Conservation (phyloP, 2,888 invertebrate species). For the Dermolepida albohirtum region DNA sequence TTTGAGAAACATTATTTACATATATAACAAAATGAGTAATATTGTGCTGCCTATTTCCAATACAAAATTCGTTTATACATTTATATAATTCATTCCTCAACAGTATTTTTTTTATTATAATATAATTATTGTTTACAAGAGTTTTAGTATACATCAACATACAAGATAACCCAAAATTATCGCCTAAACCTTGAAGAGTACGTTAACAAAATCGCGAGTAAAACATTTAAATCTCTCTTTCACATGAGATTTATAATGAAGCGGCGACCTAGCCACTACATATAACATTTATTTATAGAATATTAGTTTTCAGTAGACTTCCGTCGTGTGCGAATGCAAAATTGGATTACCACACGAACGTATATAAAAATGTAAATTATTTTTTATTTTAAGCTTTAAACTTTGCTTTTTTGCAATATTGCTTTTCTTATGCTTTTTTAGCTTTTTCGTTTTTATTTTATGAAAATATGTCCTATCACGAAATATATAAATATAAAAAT, state of each 20-base stretch:
- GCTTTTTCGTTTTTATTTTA: too few species aligned
- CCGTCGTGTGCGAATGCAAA: conserved; percentile 35
- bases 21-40: too few species aligned
- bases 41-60: too few species aligned
- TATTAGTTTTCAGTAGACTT: conserved; percentile 37
- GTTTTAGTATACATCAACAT: conserved; percentile 8
- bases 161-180: conserved; percentile 38
- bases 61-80: too few species aligned
- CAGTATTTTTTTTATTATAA: not conserved
- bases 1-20: too few species aligned
- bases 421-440: conserved; percentile 1
- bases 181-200: conserved; percentile 28
- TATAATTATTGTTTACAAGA: not conserved
- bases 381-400: too few species aligned
- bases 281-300: conserved; percentile 41
- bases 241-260: conserved; percentile 25
- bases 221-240: conserved; percentile 23
- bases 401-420: not conserved
- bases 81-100: too few species aligned
- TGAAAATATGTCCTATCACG: too few species aligned
- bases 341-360: conserved; percentile 22
- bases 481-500: too few species aligned
- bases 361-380: conserved; percentile 32
- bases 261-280: conserved; percentile 29
- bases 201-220: conserved; percentile 28